Evolutionary conservation across 2,113 vertebrate species (phyloP).

Genomic region (Petrocephalus microphthalmus): DNA sequence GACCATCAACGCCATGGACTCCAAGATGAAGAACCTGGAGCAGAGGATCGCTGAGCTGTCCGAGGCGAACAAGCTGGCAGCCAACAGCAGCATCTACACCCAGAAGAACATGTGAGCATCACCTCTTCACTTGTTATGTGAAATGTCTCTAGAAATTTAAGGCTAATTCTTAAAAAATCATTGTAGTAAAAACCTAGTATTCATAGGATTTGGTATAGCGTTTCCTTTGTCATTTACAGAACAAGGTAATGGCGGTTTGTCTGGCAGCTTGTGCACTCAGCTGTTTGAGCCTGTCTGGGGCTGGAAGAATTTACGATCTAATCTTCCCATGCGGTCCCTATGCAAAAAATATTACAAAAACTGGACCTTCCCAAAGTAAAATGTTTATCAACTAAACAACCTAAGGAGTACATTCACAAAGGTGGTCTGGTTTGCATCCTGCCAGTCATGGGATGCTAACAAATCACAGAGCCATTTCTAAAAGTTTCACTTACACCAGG

Average conservation of each 20-base stretch:
- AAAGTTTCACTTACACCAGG: not conserved
- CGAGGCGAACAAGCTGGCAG: constrained; percentile 95
- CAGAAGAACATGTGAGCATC: constrained; percentile 96
- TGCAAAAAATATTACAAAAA: not conserved
- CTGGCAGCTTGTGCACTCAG: not conserved
- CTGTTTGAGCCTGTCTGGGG: not conserved
- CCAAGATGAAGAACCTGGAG: constrained; percentile 95
- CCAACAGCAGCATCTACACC: constrained; percentile 97
- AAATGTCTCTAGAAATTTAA: not conserved
- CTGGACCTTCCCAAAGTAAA: not conserved
- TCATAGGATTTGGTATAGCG: not conserved
- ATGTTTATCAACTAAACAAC: not conserved
- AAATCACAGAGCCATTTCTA: not conserved
- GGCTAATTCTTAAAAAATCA: not conserved
- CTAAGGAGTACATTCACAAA: not conserved
- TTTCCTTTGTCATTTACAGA: not conserved
- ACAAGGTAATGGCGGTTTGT: not conserved
- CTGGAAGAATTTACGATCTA: not conserved
- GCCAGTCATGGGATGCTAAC: not conserved
- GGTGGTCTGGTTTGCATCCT: not conserved
- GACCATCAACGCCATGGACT: constrained; percentile 99
- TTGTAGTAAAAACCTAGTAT: not conserved
- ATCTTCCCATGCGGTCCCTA: not conserved
- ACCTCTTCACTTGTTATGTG: not conserved
- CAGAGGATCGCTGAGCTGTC: constrained; percentile 93